These are phyloP conservation scores for Damaliscus lunatus DNA, from an alignment of 2,113 vertebrate genomes.

Conservation along the genomic window DNA sequence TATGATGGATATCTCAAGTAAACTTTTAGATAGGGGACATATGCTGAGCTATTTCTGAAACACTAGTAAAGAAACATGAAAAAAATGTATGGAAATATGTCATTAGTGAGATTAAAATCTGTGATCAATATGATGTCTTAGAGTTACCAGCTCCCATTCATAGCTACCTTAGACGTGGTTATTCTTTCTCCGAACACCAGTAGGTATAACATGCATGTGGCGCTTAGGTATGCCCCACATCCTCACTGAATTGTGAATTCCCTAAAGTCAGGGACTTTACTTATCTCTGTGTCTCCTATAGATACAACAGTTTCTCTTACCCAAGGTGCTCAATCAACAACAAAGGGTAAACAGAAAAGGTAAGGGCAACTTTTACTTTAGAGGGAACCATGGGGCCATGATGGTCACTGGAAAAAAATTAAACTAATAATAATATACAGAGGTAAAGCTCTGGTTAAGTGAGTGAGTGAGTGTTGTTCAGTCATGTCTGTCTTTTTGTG, in stretches of 20 bases:
- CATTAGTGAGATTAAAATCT: background rate
- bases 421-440: background rate
- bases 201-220: background rate
- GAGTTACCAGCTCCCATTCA: background rate
- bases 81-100: background rate
- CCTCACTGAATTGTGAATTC: background rate
- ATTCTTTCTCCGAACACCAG: background rate
- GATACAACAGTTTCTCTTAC: background rate
- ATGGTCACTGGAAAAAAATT: background rate
- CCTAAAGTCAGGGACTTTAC: background rate
- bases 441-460: background rate
- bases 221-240: background rate
- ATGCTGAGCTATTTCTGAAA: background rate
- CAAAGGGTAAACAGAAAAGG: background rate
- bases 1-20: background rate
- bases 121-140: background rate
- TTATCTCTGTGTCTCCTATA: background rate
- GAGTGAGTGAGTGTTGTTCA: background rate
- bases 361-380: background rate
- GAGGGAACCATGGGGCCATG: background rate
- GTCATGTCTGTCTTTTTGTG: background rate
- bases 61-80: background rate
- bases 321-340: background rate
- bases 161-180: too few relatives aligned
- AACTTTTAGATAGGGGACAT: background rate